Evolutionary conservation across 2,888 invertebrate species (phyloP).

Genomic region (Drosophila atroscutellata): DNA sequence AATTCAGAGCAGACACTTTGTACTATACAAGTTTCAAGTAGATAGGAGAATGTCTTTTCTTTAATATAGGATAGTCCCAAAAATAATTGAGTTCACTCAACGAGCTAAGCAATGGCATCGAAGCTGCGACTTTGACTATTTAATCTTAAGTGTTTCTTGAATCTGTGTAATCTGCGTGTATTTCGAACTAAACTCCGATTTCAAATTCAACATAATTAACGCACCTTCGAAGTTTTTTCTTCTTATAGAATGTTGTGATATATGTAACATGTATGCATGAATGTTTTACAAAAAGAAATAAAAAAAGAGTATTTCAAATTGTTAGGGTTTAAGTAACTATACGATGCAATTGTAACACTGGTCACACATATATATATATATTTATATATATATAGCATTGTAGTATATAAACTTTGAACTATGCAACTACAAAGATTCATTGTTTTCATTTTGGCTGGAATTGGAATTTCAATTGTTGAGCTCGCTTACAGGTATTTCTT

Average conservation of each 20-base stretch:
- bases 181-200: conserved; percentile 18
- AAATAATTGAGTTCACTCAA: conserved; percentile 4
- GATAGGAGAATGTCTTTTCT: conserved; percentile 23
- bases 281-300: conserved; percentile 17
- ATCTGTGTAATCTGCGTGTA: conserved; percentile 17
- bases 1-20: conserved; percentile 17
- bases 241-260: conserved; percentile 65
- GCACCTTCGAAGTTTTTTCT: conserved; percentile 21
- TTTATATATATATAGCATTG: conserved; percentile 26
- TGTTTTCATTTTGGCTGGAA: conserved; percentile 32
- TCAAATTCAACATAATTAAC: conserved; percentile 14
- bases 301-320: conserved; percentile 50
- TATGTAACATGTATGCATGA: conserved; percentile 47
- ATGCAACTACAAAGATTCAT: conserved; percentile 27
- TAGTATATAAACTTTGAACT: conserved; percentile 53
- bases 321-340: conserved; percentile 52
- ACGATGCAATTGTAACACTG: conserved; percentile 60
- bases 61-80: conserved; percentile 7
- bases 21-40: conserved; percentile 17
- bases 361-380: conserved; percentile 28
- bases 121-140: conserved; percentile 15
- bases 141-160: conserved; percentile 34
- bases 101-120: conserved; percentile 29
- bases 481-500: conserved; percentile 40
- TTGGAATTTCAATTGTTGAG: conserved; percentile 39